Evolutionary conservation across 2,888 invertebrate species (phyloP).

Genomic region (Acrobasis consociella): DNA sequence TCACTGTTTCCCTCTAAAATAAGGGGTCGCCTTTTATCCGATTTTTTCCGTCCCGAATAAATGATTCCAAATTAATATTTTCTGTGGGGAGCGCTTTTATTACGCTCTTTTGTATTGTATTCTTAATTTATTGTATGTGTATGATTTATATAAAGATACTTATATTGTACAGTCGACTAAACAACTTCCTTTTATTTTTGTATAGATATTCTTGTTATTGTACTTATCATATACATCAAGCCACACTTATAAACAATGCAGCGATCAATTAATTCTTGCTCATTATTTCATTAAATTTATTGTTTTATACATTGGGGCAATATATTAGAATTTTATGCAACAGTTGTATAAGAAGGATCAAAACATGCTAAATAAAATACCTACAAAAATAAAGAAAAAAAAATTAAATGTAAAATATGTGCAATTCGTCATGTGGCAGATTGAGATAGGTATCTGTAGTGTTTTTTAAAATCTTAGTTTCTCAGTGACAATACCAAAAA

Average conservation of each 20-base stretch:
- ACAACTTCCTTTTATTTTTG: background rate
- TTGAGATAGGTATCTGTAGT: too few species aligned
- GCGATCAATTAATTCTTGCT: background rate
- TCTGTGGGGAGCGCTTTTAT: slow-evolving; percentile 58
- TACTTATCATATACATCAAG: background rate
- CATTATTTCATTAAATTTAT: too few species aligned
- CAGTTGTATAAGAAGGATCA: too few species aligned
- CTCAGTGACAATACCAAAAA: too few species aligned
- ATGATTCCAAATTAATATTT: slow-evolving; percentile 69
- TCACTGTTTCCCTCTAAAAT: slow-evolving; percentile 52
- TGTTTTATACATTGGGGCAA: background rate
- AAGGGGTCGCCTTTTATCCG: slow-evolving; percentile 54
- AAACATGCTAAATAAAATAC: too few species aligned
- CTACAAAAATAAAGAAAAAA: too few species aligned
- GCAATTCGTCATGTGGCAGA: too few species aligned
- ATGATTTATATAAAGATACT: slow-evolving; percentile 45
- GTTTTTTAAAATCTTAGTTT: too few species aligned
- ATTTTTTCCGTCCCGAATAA: slow-evolving; percentile 61
- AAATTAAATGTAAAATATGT: too few species aligned
- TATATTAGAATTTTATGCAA: too few species aligned
- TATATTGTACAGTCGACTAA: slow-evolving; percentile 23
- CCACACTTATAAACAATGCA: background rate
- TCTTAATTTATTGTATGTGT: slow-evolving; percentile 42
- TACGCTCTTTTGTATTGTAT: slow-evolving; percentile 47
- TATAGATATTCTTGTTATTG: background rate